phyloP scores from a whole-genome alignment of 2,797 vertebrate genomes.

The Antrozous pallidus region DNA sequence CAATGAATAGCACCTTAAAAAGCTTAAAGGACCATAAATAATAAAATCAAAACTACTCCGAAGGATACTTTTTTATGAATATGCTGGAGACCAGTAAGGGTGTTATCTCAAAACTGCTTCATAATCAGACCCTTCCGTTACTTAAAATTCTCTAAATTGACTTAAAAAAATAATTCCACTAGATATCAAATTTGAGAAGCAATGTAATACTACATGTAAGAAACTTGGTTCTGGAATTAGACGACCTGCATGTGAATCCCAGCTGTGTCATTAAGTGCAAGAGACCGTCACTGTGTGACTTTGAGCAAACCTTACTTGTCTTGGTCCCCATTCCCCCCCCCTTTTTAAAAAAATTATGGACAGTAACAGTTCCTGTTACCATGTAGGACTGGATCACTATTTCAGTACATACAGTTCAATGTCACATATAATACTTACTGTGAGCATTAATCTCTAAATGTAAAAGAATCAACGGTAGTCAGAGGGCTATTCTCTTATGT shows the following conservation, averaged over 20 bases:
- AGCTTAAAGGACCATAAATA: constrained; percentile 32
- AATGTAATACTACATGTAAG: not conserved
- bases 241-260: not conserved
- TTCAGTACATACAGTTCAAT: not conserved
- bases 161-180: not conserved
- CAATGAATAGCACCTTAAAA: constrained; percentile 53
- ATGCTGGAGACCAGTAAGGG: not conserved
- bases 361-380: too few species aligned
- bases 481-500: not conserved
- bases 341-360: not conserved
- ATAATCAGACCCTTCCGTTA: constrained; percentile 10
- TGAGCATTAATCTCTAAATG: not conserved
- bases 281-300: not conserved
- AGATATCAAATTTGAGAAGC: not conserved
- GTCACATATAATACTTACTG: too few species aligned
- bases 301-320: not conserved
- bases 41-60: constrained; percentile 34
- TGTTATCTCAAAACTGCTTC: constrained; percentile 27
- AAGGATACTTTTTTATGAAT: constrained; percentile 14
- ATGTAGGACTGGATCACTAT: not conserved
- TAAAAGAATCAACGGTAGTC: not conserved
- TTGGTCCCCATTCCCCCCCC: not conserved
- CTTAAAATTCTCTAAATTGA: constrained; percentile 33
- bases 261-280: not conserved
- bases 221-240: not conserved